phyloP scores from a whole-genome alignment of 2,888 invertebrate genomes.

The Cotesia congregata region DNA sequence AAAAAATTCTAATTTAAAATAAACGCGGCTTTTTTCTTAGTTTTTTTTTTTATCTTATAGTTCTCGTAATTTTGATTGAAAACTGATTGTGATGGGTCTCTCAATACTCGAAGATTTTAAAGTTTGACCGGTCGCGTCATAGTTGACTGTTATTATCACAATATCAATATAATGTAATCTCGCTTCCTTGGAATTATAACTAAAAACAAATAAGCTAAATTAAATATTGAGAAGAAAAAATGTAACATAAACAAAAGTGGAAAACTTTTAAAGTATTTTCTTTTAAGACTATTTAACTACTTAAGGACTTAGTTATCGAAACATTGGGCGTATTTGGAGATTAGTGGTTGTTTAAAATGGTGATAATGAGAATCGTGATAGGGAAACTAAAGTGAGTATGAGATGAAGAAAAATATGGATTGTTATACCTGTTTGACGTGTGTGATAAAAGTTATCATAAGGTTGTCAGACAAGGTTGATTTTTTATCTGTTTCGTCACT shows the following conservation, averaged over 20 bases:
- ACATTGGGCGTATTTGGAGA: background rate
- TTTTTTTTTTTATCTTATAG: too few relatives aligned
- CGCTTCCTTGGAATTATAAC: background rate
- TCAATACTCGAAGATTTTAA: too few relatives aligned
- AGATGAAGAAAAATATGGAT: background rate
- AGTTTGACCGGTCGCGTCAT: background rate
- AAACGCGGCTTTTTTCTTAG: too few relatives aligned
- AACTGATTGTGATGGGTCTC: too few relatives aligned
- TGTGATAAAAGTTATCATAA: background rate
- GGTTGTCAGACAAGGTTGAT: background rate
- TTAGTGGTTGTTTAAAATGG: background rate
- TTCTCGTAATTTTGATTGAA: too few relatives aligned
- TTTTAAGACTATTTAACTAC: background rate
- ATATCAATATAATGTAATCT: background rate
- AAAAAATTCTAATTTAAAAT: too few relatives aligned
- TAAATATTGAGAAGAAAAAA: background rate
- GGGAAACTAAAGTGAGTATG: background rate
- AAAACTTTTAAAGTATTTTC: background rate
- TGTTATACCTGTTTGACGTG: background rate
- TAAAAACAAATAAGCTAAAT: background rate
- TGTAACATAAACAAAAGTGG: background rate
- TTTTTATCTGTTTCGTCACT: background rate
- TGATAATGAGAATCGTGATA: background rate
- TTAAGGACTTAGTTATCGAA: background rate
- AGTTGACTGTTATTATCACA: background rate